phyloP scores from a whole-genome alignment of 2,113 vertebrate species.

The Lamprologus lemairii region DNA sequence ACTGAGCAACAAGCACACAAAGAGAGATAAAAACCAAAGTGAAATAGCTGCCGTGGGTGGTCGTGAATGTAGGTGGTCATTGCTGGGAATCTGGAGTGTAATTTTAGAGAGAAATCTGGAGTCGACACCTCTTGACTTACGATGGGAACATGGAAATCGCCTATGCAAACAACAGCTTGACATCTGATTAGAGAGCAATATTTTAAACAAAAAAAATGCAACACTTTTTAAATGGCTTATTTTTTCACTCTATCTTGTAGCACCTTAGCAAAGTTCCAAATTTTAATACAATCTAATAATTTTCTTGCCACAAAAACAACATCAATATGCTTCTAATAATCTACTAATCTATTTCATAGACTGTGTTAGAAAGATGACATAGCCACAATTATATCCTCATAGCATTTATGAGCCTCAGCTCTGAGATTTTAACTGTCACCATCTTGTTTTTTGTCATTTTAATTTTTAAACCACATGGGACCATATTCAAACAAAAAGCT shows the following conservation, averaged over 20 bases:
- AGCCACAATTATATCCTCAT: not conserved
- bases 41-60: constrained; percentile 29
- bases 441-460: not conserved
- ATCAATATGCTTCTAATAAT: not conserved
- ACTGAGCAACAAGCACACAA: not conserved
- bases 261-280: not conserved
- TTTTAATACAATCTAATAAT: not conserved
- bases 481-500: not conserved
- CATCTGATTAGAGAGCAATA: not conserved
- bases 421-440: not conserved
- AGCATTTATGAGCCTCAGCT: not conserved
- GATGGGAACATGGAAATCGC: not conserved
- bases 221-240: not conserved
- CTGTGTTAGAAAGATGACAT: not conserved
- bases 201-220: not conserved
- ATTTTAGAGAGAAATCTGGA: constrained; percentile 28
- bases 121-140: not conserved
- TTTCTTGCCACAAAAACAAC: not conserved
- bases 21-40: not conserved
- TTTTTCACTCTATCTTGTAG: not conserved
- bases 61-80: constrained; percentile 8
- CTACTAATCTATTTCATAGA: not conserved
- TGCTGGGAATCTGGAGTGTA: not conserved
- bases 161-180: not conserved
- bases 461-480: not conserved